phyloP scores from a whole-genome alignment of 2,797 vertebrate genomes.

The Takifugu ocellatus region DNA sequence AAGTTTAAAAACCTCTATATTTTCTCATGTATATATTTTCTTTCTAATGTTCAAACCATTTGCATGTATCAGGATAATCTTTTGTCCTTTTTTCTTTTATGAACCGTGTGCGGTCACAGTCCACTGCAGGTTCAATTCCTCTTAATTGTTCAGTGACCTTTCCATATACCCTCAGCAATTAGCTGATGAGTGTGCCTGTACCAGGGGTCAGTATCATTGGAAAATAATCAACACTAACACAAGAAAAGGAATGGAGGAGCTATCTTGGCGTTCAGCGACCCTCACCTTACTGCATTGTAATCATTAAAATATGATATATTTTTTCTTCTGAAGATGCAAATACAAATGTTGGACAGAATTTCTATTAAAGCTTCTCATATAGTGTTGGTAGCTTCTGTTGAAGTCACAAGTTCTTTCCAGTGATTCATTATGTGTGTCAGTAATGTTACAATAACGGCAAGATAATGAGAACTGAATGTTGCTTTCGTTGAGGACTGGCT shows the following conservation, averaged over 20 bases:
- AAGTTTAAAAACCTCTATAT: background rate
- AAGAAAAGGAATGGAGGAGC: constrained; percentile 43
- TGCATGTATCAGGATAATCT: constrained; percentile 6
- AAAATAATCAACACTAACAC: constrained; percentile 67
- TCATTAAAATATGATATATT: constrained; percentile 60
- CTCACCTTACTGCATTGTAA: constrained; percentile 47
- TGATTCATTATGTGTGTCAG: too few species aligned
- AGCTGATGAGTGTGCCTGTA: constrained; percentile 69
- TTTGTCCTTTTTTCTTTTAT: constrained; percentile 15
- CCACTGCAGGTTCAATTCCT: constrained; percentile 49
- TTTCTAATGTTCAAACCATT: constrained; percentile 4
- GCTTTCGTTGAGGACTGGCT: too few species aligned
- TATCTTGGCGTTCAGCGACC: constrained; percentile 35
- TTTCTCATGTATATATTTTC: constrained; percentile 12
- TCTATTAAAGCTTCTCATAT: too few species aligned
- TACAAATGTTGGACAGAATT: constrained; percentile 18
- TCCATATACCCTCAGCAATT: constrained; percentile 67
- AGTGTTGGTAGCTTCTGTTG: too few species aligned
- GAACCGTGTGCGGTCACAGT: constrained; percentile 27
- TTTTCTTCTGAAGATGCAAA: constrained; percentile 45
- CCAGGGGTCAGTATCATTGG: constrained; percentile 57
- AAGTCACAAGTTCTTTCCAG: too few species aligned
- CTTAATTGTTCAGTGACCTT: constrained; percentile 72
- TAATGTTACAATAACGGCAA: too few species aligned
- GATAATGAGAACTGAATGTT: background rate